These are phyloP conservation scores for Microcebus tavaratra DNA, from an alignment of 2,113 vertebrate genomes.

Conservation along the genomic window DNA sequence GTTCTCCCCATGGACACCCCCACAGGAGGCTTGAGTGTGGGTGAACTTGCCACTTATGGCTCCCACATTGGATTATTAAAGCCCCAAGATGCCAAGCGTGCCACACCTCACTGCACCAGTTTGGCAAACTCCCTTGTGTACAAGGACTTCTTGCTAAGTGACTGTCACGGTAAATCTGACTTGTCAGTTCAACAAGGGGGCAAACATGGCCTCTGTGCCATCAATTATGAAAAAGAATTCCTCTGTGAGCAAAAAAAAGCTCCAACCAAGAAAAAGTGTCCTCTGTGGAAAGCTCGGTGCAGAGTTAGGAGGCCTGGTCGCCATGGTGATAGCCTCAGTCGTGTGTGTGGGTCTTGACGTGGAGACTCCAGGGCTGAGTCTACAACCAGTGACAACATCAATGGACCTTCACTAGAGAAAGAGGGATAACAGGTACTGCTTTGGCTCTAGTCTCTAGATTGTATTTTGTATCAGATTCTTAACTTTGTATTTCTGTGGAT, in stretches of 20 bases:
- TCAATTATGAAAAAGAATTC: conserved; percentile 72
- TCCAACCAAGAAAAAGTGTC: conserved; percentile 44
- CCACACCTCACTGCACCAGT: conserved; percentile 63
- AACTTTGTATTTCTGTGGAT: neutral
- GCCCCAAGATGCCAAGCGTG: conserved; percentile 57
- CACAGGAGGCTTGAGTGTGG: conserved; percentile 63
- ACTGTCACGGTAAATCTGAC: conserved; percentile 74
- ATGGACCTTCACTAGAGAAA: neutral
- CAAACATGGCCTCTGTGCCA: conserved; percentile 73
- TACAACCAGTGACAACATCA: neutral
- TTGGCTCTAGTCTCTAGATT: neutral
- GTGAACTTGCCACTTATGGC: conserved; percentile 53
- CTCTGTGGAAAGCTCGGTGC: conserved; percentile 58
- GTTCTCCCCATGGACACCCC: neutral
- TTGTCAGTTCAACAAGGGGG: conserved; percentile 79
- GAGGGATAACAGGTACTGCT: accelerated
- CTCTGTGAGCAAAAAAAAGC: conserved; percentile 18
- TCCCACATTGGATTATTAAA: conserved; percentile 64
- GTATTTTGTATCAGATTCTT: neutral
- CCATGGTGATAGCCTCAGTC: neutral
- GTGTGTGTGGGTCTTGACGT: neutral
- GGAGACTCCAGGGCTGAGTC: neutral
- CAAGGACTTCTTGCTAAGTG: conserved; percentile 62
- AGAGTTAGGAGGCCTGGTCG: conserved; percentile 50
- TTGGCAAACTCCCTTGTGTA: conserved; percentile 68